Percentiles rank a stretch among this genome's conserved stretches.
Conservation (phyloP, 2,113 vertebrate species). For the Hydrochoerus hydrochaeris region DNA sequence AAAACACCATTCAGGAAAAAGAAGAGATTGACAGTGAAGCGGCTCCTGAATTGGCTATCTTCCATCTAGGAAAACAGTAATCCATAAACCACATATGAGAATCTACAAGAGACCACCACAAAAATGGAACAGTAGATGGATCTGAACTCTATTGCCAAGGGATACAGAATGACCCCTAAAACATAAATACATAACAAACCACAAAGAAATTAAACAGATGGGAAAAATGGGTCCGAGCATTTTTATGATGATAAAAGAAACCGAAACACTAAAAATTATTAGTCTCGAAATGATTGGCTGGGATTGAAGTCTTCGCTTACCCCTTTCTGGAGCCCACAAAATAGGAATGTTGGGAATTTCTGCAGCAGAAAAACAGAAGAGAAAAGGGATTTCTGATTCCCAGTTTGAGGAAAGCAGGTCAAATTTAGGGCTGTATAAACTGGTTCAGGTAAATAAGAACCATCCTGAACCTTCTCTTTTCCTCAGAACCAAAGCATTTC, state of each 20-base stretch:
- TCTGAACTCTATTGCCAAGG: conserved; percentile 85
- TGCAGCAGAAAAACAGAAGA: conserved; percentile 93
- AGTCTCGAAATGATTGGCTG: conserved; percentile 89
- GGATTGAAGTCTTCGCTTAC: conserved; percentile 92
- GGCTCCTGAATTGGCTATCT: conserved; percentile 83
- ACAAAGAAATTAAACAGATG: conserved; percentile 89
- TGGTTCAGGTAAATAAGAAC: conserved; percentile 86
- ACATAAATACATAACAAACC: conserved; percentile 88
- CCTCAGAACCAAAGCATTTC: conserved; percentile 84
- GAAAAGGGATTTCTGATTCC: conserved; percentile 93
- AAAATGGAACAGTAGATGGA: conserved; percentile 88
- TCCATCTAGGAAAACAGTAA: conserved; percentile 82
- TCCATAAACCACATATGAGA: conserved; percentile 83
- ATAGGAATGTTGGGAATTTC: conserved; percentile 93
- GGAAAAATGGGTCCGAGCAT: conserved; percentile 85
- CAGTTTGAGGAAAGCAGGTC: conserved; percentile 90
- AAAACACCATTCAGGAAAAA: conserved; percentile 79
- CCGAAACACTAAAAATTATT: conserved; percentile 89
- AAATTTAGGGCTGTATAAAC: conserved; percentile 86
- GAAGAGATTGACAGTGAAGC: conserved; percentile 75
- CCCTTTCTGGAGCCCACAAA: conserved; percentile 93
- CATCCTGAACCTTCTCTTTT: conserved; percentile 85
- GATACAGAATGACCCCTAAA: conserved; percentile 85
- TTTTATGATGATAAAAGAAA: conserved; percentile 88
- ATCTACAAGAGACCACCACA: conserved; percentile 87